phyloP scores from a whole-genome alignment of 2,113 vertebrate genomes.

The Amblyopsis rosae region DNA sequence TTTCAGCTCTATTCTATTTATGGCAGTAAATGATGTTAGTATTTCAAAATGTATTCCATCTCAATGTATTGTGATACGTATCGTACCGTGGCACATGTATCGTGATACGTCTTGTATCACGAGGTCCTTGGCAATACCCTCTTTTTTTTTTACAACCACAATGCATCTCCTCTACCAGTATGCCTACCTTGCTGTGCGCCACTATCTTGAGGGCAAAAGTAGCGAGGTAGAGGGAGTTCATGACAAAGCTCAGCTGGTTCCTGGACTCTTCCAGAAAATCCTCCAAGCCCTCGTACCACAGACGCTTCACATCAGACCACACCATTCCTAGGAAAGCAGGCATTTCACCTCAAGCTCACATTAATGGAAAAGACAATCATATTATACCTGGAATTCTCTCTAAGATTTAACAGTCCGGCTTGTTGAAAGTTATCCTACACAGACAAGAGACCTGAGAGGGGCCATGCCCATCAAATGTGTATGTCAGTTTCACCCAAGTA shows the following conservation, averaged over 20 bases:
- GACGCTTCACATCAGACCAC: constrained; percentile 97
- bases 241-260: constrained; percentile 98
- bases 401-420: constrained; percentile 21
- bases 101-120: no score
- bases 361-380: neutral
- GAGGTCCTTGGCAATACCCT: no score
- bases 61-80: no score
- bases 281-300: constrained; percentile 97
- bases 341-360: constrained; percentile 14
- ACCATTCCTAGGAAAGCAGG: constrained; percentile 86
- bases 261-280: constrained; percentile 96
- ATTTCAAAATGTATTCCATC: no score
- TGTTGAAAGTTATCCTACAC: constrained; percentile 21
- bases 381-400: neutral
- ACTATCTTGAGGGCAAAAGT: constrained; percentile 97
- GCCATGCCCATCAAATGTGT: neutral
- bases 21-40: no score
- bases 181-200: constrained; percentile 88
- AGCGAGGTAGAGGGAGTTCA: constrained; percentile 97
- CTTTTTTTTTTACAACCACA: neutral
- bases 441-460: constrained; percentile 1
- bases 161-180: neutral
- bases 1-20: no score
- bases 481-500: neutral
- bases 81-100: no score